These are phyloP conservation scores for Parapristionchus giblindavisi DNA, from an alignment of 2,888 invertebrate species.

Conservation along the genomic window DNA sequence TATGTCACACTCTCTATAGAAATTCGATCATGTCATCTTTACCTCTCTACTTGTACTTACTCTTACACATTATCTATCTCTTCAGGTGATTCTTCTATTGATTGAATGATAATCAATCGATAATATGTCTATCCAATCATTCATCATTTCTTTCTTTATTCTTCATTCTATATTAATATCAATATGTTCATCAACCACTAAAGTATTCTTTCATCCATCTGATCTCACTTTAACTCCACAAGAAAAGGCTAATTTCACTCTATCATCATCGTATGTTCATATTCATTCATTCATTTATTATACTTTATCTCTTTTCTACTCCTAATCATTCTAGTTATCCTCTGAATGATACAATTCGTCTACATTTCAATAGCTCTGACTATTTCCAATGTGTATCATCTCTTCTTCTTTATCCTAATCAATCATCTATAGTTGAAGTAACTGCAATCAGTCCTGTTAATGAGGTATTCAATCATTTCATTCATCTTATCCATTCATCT, in stretches of 20 bases:
- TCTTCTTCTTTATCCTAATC: slow-evolving; percentile 5
- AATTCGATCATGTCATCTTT: not conserved
- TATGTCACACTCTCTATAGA: not conserved
- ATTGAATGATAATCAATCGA: not conserved
- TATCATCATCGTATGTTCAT: slow-evolving; percentile 3
- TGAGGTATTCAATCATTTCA: slow-evolving; percentile 2
- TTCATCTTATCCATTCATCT: not conserved
- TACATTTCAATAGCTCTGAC: not conserved
- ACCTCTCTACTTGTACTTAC: not conserved
- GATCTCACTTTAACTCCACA: slow-evolving; percentile 3
- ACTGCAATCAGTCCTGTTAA: not conserved
- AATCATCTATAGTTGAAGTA: slow-evolving; percentile 7
- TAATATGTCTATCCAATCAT: slow-evolving; percentile 1
- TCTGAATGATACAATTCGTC: not conserved
- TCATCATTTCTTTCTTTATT: not conserved
- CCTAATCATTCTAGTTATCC: not conserved
- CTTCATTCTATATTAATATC: not conserved
- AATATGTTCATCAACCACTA: not conserved
- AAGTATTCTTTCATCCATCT: slow-evolving; percentile 25
- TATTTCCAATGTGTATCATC: not conserved
- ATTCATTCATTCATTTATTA: not conserved
- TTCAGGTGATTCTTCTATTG: not conserved
- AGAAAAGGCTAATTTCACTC: slow-evolving; percentile 8
- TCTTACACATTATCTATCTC: not conserved
- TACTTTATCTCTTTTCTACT: not conserved